Evolutionary conservation across 1,140 invertebrate genomes (phyloP), one percentile per base, ranked within the genome.

Genomic region (Magallana gigas): DNA sequence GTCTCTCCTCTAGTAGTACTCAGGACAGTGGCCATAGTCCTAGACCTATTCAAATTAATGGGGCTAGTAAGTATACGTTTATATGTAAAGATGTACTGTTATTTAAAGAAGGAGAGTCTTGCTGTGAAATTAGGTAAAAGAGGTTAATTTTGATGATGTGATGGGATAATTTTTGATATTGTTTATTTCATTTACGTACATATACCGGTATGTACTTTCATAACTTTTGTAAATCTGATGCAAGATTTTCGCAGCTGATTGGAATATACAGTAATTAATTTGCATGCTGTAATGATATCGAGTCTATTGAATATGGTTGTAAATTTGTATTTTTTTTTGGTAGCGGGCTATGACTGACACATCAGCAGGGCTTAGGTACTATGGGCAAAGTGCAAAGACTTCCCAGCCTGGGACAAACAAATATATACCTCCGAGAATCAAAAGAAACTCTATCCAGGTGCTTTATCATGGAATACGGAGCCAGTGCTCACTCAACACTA

Each of bases 351-450:
- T 76, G 68, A 76, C 68, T 76, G 68, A 76, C 68, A 76, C 18
- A 29, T 29, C 68, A 76, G 68, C 68, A 76, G 36, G 18, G 9
- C 68, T 76, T 76, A 76, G 68, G 12, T 76, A n/a, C 60, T 76
- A 76, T 76, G 68, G 68, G 68, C 68, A 76, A 76, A 14, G 68
- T 76, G 68, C 68, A 76, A 76, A 18, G 36, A 29, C 68, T 76
- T 76, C 68, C 68, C 68, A 76, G 68, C 29, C 23, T 76, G 68
- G 68, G 68, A 76, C 11, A 29, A 76, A 76, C 23, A 76, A 76
- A 76, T 48, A 48, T 64, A 64, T 76, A 76, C 68, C 68, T 76
- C 68, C 68, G 36, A 76, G 68, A 76, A 76, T 76, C 68, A 76
- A 76, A 76, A 76, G 36, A 76, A 76, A 76, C 23, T 18, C 68